Evolutionary conservation across 1,140 invertebrate genomes (phyloP).

Genomic region (Panonychus citri): DNA sequence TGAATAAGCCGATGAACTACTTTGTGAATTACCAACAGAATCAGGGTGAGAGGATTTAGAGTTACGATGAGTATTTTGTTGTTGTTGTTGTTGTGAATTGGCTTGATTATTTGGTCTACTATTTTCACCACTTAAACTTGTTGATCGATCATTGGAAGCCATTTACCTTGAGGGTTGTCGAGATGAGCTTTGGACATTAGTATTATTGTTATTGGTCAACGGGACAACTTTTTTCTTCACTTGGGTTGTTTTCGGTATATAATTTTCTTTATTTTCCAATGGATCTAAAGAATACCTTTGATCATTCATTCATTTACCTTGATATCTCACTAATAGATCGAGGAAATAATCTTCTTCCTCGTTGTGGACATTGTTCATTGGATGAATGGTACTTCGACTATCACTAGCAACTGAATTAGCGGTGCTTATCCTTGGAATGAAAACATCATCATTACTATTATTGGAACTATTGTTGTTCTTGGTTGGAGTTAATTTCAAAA

Average conservation of each 20-base stretch:
- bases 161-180: too few species aligned
- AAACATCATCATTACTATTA: background rate
- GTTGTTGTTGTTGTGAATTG: too few species aligned
- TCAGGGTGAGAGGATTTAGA: too few species aligned
- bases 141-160: too few species aligned
- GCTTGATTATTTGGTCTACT: too few species aligned
- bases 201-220: too few species aligned
- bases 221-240: too few species aligned
- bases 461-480: too few species aligned
- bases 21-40: background rate
- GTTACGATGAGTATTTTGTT: too few species aligned
- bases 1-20: background rate
- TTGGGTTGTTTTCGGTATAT: background rate
- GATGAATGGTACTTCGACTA: background rate
- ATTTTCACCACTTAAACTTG: too few species aligned
- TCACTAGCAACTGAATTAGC: background rate
- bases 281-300: slow-evolving; percentile 43
- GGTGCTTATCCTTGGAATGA: background rate
- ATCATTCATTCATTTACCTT: slow-evolving; percentile 88
- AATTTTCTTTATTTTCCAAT: slow-evolving; percentile 13
- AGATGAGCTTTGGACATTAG: too few species aligned
- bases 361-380: background rate
- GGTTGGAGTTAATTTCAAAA: slow-evolving; percentile 72
- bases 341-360: slow-evolving; percentile 46
- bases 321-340: slow-evolving; percentile 68